phyloP scores from a whole-genome alignment of 1,140 invertebrate genomes.

The Drosophila simulans region DNA sequence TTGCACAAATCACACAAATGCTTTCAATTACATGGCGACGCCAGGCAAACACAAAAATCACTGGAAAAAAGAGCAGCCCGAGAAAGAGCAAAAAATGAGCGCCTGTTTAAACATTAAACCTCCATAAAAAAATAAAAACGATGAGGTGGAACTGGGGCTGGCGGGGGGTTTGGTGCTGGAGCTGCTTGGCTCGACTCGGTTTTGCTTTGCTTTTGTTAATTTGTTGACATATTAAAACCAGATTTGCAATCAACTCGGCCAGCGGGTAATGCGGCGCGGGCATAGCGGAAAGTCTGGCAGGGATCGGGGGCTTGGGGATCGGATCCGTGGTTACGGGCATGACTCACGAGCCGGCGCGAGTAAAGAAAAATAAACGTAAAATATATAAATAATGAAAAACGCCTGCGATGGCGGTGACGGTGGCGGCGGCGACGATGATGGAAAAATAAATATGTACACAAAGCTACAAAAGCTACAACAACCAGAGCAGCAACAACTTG shows the following conservation, averaged over 20 bases:
- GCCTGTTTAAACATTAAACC: constrained; percentile 71
- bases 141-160: constrained; percentile 4
- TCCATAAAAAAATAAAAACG: constrained; percentile 33
- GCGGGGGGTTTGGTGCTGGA: background rate
- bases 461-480: constrained; percentile 15
- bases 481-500: constrained; percentile 53
- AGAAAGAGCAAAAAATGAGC: constrained; percentile 46
- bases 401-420: constrained; percentile 39
- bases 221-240: constrained; percentile 83
- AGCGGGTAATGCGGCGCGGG: constrained; percentile 39
- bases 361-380: constrained; percentile 29
- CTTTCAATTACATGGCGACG: constrained; percentile 76
- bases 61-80: background rate
- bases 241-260: constrained; percentile 78
- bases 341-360: constrained; percentile 74
- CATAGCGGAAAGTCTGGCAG: background rate
- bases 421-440: constrained; percentile 18
- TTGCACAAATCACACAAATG: constrained; percentile 82
- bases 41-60: constrained; percentile 44
- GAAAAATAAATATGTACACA: constrained; percentile 57
- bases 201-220: constrained; percentile 66
- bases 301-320: background rate
- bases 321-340: constrained; percentile 36
- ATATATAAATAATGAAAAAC: constrained; percentile 69
- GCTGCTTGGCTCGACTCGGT: constrained; percentile 41